phyloP scores from a whole-genome alignment of 2,113 vertebrate species.

The Corynorhinus townsendii region DNA sequence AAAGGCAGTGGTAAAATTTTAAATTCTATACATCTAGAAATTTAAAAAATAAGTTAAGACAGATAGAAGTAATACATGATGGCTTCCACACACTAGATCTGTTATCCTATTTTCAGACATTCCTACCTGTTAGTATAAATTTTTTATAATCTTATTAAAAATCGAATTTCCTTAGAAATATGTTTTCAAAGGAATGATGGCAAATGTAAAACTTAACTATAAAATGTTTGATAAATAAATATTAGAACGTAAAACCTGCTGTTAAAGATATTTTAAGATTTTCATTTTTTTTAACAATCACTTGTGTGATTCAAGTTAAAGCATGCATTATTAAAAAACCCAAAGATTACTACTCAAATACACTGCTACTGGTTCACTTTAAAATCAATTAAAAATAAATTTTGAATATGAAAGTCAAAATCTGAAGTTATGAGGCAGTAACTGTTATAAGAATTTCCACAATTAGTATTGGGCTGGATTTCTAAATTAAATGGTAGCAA shows the following conservation, averaged over 20 bases:
- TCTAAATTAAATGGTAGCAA: constrained; percentile 8
- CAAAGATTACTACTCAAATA: neutral
- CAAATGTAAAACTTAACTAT: constrained; percentile 12
- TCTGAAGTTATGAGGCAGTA: constrained; percentile 26
- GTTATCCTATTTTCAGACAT: neutral
- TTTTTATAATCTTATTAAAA: constrained; percentile 25
- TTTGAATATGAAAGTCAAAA: constrained; percentile 22
- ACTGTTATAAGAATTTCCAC: neutral
- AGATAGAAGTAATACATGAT: neutral
- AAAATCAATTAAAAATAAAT: constrained; percentile 38
- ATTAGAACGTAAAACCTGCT: neutral
- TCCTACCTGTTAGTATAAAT: neutral
- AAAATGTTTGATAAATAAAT: neutral
- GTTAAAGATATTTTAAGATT: neutral
- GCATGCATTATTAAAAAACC: neutral
- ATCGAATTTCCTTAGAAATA: constrained; percentile 25
- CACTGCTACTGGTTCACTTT: neutral
- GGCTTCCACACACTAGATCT: neutral
- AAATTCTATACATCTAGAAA: neutral
- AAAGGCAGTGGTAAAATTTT: neutral
- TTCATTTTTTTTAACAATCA: neutral
- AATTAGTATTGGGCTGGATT: neutral
- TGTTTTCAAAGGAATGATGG: neutral
- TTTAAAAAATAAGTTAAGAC: neutral
- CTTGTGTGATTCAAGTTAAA: neutral